Conservation (phyloP, 2,113 vertebrate species). For the Mastomys natalensis region DNA sequence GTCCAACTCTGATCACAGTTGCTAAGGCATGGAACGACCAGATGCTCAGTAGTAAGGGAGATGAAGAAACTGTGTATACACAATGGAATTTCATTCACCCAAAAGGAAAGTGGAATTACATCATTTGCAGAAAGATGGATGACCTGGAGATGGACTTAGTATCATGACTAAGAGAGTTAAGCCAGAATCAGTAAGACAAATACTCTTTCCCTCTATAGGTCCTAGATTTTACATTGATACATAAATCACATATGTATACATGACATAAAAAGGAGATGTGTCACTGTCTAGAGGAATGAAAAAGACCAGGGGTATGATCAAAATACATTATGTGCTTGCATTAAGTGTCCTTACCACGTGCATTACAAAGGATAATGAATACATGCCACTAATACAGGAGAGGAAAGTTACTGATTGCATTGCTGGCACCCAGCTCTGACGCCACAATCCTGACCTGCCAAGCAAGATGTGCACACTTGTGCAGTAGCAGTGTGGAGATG, state of each 20-base stretch:
- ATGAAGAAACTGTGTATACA: not conserved
- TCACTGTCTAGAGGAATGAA: too few relatives aligned
- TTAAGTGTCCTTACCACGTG: not conserved
- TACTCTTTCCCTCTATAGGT: not conserved
- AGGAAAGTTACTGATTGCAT: not conserved
- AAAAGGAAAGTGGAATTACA: not conserved
- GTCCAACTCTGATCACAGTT: too few relatives aligned
- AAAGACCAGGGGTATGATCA: not conserved
- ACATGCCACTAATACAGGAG: not conserved
- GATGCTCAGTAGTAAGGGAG: not conserved
- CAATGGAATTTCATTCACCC: not conserved
- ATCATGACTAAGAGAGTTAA: not conserved
- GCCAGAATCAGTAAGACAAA: not conserved
- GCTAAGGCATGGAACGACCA: not conserved
- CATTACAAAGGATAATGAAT: not conserved
- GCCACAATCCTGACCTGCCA: not conserved
- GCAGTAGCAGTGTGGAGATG: not conserved
- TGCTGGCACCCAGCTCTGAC: not conserved
- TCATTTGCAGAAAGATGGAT: not conserved
- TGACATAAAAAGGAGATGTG: not conserved
- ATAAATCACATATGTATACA: not conserved
- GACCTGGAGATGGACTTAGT: not conserved
- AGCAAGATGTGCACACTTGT: too few relatives aligned
- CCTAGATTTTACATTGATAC: not conserved
- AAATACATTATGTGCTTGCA: not conserved